Evolutionary conservation across 2,888 invertebrate genomes (phyloP).

Genomic region (Biston stratarius): DNA sequence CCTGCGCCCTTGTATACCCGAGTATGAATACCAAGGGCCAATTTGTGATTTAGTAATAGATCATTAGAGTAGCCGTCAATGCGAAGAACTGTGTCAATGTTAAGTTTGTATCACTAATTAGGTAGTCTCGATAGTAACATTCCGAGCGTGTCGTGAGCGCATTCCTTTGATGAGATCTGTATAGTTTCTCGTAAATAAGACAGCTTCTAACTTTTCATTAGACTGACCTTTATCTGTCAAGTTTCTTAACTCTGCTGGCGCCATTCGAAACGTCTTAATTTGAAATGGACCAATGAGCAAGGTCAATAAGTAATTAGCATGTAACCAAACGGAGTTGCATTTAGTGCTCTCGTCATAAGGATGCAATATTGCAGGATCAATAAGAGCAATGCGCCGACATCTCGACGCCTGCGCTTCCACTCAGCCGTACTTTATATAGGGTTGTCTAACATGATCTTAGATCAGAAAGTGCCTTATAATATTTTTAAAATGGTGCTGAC

Average conservation of each 20-base stretch:
- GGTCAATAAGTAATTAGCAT: conserved; percentile 22
- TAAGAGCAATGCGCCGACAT: conserved; percentile 43
- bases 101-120: conserved; percentile 42
- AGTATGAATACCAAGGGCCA: conserved; percentile 36
- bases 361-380: conserved; percentile 38
- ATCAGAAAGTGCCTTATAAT: not conserved
- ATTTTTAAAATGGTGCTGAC: not conserved
- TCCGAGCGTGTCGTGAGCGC: conserved; percentile 32
- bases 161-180: conserved; percentile 40
- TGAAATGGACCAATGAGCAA: conserved; percentile 22
- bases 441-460: conserved; percentile 16
- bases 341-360: conserved; percentile 33
- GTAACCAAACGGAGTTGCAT: conserved; percentile 15
- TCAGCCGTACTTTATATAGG: conserved; percentile 38
- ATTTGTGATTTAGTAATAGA: conserved; percentile 39
- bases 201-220: conserved; percentile 14
- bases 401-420: conserved; percentile 46
- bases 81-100: conserved; percentile 44
- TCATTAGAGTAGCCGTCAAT: conserved; percentile 33
- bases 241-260: conserved; percentile 20
- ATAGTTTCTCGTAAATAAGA: conserved; percentile 19
- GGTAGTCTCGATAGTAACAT: conserved; percentile 39
- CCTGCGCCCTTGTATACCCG: conserved; percentile 65
- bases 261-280: conserved; percentile 20
- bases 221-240: conserved; percentile 18